A percentile compares a stretch with the other conserved stretches of the same genome.
These are phyloP conservation scores for Idris sp. DNA, from an alignment of 1,140 invertebrate genomes.

Conservation along the genomic window DNA sequence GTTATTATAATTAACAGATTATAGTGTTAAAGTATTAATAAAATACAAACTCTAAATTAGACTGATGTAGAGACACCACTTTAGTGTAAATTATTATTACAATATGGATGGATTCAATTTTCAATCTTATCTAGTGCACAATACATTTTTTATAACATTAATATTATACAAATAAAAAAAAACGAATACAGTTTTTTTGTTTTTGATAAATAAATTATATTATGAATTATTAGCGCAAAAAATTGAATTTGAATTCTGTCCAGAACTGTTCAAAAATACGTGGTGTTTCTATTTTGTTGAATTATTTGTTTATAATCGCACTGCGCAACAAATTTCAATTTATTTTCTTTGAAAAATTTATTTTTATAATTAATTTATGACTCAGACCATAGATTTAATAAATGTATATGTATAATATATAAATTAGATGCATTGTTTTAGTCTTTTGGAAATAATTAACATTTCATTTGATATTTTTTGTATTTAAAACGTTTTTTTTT, in stretches of 20 bases:
- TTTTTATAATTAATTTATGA: no score
- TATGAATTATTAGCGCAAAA: slow-evolving; percentile 2
- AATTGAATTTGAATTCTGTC: slow-evolving; percentile 10
- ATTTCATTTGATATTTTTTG: no score
- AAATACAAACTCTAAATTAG: neutral
- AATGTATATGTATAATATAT: no score
- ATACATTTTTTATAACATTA: slow-evolving; percentile 9
- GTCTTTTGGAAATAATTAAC: no score
- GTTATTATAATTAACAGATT: slow-evolving; percentile 24
- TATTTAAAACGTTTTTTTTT: no score
- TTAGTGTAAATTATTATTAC: slow-evolving; percentile 2
- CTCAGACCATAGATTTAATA: no score
- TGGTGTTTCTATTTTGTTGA: slow-evolving; percentile 30
- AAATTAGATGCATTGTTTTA: no score
- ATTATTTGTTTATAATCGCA: slow-evolving; percentile 6
- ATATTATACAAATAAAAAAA: neutral
- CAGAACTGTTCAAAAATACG: slow-evolving; percentile 4
- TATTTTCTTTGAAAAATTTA: no score
- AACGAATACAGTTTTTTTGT: slow-evolving; percentile 1
- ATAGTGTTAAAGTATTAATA: slow-evolving; percentile 13
- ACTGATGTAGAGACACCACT: slow-evolving; percentile 15
- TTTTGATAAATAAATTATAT: neutral
- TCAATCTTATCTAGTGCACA: slow-evolving; percentile 12
- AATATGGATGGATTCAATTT: slow-evolving; percentile 9
- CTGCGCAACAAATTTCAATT: no score